Evolutionary conservation across 2,797 vertebrate species (phyloP), one percentile per base, ranked within the genome.

Genomic region (Enteromius radiatus): DNA sequence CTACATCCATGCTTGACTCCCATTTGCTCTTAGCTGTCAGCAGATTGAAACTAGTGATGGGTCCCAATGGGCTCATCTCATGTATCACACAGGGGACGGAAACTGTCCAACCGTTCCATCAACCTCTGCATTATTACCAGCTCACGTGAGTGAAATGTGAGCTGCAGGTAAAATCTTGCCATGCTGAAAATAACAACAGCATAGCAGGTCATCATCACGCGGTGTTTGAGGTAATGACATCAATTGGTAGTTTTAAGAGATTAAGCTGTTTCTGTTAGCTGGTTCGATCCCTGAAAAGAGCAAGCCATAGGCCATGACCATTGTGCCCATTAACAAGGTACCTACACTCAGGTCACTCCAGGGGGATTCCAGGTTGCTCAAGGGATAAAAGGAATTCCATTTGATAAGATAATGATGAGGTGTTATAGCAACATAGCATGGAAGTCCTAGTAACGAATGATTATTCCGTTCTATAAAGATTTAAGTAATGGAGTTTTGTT

Each of bases 141-240:
- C 59, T 81, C 59, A 41, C 70, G 8, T 75, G 80, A 28, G 70
- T 75, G 80, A 81, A 81, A 81, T 81, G 59, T 81, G 81, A 76
- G 49, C 71, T 65, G 12, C 47, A 82, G 49, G 47, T 76, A 41
- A 47, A 81, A 82, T 82, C 80, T 45, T 38, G 21, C 47, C 63
- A 59, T n/a, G 45, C 41, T 74, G 54, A 64, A 64, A 81, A 64
- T 64, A 49, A 81, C 38, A 74, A 64, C 68, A 19, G 28, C 17
- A 49, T 17, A 33, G 69, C 54, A 63, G 21, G 26, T 73, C 45
- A 38, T 33, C 12, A 52, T 63, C 7, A 52, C 17, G 23, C 26
- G 11, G 23, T 36, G 19, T 71, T 21, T 14, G 70, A 74, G 10
- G 7, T 47, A 54, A 54, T 52, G 14, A 28, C 38, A 45, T 76